Base-by-base conservation (phyloP, 2,888 invertebrate species). In the Trissolcus japonicus region DNA sequence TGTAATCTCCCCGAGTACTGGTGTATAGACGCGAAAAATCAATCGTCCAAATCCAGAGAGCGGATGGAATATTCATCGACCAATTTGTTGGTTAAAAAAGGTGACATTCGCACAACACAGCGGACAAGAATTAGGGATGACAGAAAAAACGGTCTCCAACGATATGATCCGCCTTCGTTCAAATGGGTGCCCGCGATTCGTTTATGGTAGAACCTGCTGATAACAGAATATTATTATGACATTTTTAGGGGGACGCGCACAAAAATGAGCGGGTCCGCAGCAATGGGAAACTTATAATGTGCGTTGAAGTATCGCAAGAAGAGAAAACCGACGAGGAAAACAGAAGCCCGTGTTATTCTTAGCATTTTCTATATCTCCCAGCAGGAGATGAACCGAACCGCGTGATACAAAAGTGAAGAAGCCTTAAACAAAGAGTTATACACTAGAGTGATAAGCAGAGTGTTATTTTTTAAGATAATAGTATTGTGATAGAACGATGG, bases 401-500 rank as follows among this genome's bases (percentile, higher is more conserved):
- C 11, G 67, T 61, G 67, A 62, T 68, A 68, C 57, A 50, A 17
- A 51, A 53, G 53, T 25, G 59, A 40, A 59, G 43, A 56, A 60
- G 65, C 65, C 69, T 65, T 76, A 65, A n/a, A 65, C 16, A 51
- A 14, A 19, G 19, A 51, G 16, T 19, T 19, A 46, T 46, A 46
- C 9, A 9, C 11, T 51, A 11, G 29, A 40, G 66, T 66, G 66
- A 67, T 67, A 67, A 16, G 40, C 25, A 73, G 62, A 68, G 51
- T 57, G n/a, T 53, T 76, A 71, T 61, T 66, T 73, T 77, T 68
- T 65, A 72, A 65, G 57, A 55, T n/a, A 59, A 41, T 81, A 63
- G 75, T 78, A 75, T 82, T 81, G 62, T 78, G 79, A 69, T 77
- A 76, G 16, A 53, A 16, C 40, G 21, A 79, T 79, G 76, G 71